Evolutionary conservation across 2,888 invertebrate genomes (phyloP).

Genomic region (Tipula helvola): DNA sequence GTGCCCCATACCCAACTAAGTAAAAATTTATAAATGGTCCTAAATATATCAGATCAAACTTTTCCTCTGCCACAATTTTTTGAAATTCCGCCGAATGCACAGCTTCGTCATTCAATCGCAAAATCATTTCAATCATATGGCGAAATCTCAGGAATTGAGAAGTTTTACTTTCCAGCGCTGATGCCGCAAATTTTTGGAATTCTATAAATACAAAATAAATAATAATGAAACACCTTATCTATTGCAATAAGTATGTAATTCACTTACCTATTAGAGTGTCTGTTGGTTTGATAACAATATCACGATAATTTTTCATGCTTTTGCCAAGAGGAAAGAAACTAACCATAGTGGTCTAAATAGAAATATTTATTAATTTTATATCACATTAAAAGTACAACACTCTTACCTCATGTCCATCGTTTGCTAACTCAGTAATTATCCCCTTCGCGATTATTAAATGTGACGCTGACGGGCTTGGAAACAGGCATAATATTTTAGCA

Average conservation of each 20-base stretch:
- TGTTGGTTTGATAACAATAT: neutral
- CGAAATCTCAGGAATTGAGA: neutral
- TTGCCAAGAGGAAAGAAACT: neutral
- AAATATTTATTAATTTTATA: neutral
- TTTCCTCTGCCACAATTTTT: slow-evolving; percentile 19
- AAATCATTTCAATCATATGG: neutral
- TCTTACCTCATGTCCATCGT: neutral
- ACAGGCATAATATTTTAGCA: neutral
- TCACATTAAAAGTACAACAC: neutral
- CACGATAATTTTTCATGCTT: neutral
- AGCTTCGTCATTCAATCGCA: neutral
- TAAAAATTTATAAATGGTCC: slow-evolving; percentile 23
- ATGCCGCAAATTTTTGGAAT: neutral
- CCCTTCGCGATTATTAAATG: neutral
- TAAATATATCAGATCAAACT: slow-evolving; percentile 18
- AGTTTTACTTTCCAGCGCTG: neutral
- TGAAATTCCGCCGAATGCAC: slow-evolving; percentile 11
- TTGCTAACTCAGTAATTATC: neutral
- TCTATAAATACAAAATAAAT: neutral
- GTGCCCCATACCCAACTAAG: slow-evolving; percentile 23
- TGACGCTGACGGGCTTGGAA: neutral
- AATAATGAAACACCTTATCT: neutral
- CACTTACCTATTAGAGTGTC: neutral
- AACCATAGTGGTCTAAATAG: neutral
- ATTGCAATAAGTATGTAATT: too few relatives aligned